Conservation (phyloP, 2,888 invertebrate species). For the Thumatha senex region DNA sequence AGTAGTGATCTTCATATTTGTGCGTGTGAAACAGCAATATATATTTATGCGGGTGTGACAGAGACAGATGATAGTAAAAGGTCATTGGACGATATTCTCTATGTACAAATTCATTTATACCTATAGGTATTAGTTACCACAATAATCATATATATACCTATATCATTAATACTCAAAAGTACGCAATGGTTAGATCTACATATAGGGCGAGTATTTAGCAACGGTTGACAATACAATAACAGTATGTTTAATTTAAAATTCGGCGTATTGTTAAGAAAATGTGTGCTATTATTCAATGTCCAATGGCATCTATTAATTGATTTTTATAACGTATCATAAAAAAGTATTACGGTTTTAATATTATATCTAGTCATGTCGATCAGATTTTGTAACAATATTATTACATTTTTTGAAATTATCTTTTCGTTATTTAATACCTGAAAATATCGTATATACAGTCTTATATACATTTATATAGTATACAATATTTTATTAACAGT, state of each 20-base stretch:
- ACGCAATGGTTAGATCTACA: slow-evolving; percentile 56
- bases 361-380: slow-evolving; percentile 65
- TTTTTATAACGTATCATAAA: slow-evolving; percentile 30
- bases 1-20: no score
- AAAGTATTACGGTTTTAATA: slow-evolving; percentile 31
- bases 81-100: no score
- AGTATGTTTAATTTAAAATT: slow-evolving; percentile 68
- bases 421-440: slow-evolving; percentile 28
- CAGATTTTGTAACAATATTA: slow-evolving; percentile 52
- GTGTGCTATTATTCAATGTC: slow-evolving; percentile 48
- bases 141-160: slow-evolving; percentile 43
- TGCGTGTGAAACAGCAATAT: no score
- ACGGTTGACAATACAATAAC: slow-evolving; percentile 76
- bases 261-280: slow-evolving; percentile 45
- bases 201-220: slow-evolving; percentile 78
- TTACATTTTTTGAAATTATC: slow-evolving; percentile 43
- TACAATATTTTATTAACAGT: slow-evolving; percentile 28
- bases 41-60: no score
- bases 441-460: slow-evolving; percentile 33
- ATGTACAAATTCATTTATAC: no score
- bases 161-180: slow-evolving; percentile 63
- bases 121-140: slow-evolving; percentile 53
- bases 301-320: slow-evolving; percentile 27
- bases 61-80: no score
- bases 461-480: slow-evolving; percentile 27